phyloP scores from a whole-genome alignment of 1,140 invertebrate genomes.

The Mamestra configurata region DNA sequence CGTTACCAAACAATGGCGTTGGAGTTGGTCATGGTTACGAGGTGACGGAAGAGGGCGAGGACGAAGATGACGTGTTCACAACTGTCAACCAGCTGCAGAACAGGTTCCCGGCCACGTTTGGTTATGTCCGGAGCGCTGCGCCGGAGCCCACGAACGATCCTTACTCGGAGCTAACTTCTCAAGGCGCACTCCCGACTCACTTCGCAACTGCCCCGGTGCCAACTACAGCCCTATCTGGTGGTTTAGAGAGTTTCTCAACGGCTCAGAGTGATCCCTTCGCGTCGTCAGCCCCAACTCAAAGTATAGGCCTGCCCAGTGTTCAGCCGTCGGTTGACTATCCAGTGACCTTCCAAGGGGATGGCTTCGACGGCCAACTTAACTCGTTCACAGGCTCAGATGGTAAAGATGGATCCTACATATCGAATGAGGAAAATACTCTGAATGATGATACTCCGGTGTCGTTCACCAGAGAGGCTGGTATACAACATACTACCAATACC shows the following conservation, averaged over 20 bases:
- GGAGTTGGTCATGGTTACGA: conserved; percentile 70
- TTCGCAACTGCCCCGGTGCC: conserved; percentile 66
- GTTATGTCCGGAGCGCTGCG: conserved; percentile 69
- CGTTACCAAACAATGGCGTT: conserved; percentile 58
- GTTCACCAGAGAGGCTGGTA: conserved; percentile 72
- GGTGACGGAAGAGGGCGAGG: conserved; percentile 80
- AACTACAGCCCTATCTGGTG: conserved; percentile 57
- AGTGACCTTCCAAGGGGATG: conserved; percentile 51
- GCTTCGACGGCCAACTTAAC: conserved; percentile 59
- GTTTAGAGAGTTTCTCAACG: conserved; percentile 66
- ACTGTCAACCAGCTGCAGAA: conserved; percentile 74
- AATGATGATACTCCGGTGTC: conserved; percentile 70
- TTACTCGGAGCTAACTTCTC: conserved; percentile 65
- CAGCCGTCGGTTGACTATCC: conserved; percentile 61
- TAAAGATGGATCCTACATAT: conserved; percentile 60
- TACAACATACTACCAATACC: conserved; percentile 73
- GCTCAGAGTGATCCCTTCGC: conserved; percentile 60
- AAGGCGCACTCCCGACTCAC: conserved; percentile 60
- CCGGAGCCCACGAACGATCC: conserved; percentile 59
- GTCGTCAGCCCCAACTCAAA: conserved; percentile 54
- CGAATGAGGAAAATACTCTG: conserved; percentile 58
- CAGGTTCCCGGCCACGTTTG: conserved; percentile 70
- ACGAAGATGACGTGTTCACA: conserved; percentile 80
- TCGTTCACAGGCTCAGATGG: conserved; percentile 66
- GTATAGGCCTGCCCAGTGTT: conserved; percentile 50